These are phyloP conservation scores for Temnothorax nylanderi DNA, from an alignment of 1,140 invertebrate species.

Conservation along the genomic window DNA sequence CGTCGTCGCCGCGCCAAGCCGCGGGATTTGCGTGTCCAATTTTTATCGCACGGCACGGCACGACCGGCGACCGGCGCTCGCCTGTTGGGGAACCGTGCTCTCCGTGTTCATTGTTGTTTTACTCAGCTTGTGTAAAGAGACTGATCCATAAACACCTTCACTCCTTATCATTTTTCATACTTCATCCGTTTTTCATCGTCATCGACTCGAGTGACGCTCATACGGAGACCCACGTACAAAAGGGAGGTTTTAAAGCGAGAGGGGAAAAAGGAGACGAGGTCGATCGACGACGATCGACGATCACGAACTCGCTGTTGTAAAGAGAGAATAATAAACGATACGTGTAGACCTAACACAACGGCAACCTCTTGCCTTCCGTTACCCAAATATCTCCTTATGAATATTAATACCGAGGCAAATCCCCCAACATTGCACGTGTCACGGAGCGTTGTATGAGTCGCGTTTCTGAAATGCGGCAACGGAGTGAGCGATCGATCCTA, in stretches of 20 bases:
- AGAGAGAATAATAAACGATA: slow-evolving; percentile 74
- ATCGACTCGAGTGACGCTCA: slow-evolving; percentile 41
- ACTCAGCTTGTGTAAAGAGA: slow-evolving; percentile 78
- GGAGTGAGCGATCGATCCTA: not conserved
- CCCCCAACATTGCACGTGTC: not conserved
- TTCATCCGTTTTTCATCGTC: slow-evolving; percentile 58
- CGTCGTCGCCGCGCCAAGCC: slow-evolving; percentile 10
- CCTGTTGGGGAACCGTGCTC: slow-evolving; percentile 44
- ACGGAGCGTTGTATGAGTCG: not conserved
- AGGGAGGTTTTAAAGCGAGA: slow-evolving; percentile 37
- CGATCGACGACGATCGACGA: slow-evolving; percentile 38
- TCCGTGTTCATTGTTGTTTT: slow-evolving; percentile 75
- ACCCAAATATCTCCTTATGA: not conserved
- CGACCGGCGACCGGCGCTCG: not conserved
- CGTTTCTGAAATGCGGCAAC: not conserved
- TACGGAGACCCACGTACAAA: slow-evolving; percentile 59
- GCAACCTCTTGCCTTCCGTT: not conserved
- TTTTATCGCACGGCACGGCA: slow-evolving; percentile 29
- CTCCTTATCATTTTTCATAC: slow-evolving; percentile 42
- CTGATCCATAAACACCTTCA: slow-evolving; percentile 70
- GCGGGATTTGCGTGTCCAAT: slow-evolving; percentile 15
- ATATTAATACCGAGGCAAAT: not conserved
- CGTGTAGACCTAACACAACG: slow-evolving; percentile 63
- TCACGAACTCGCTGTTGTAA: slow-evolving; percentile 67
- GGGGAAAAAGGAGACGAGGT: not conserved